Percentiles rank a stretch among this genome's conserved stretches.
Conservation (phyloP, 2,797 vertebrate species). For the Lacerta bilineata region DNA sequence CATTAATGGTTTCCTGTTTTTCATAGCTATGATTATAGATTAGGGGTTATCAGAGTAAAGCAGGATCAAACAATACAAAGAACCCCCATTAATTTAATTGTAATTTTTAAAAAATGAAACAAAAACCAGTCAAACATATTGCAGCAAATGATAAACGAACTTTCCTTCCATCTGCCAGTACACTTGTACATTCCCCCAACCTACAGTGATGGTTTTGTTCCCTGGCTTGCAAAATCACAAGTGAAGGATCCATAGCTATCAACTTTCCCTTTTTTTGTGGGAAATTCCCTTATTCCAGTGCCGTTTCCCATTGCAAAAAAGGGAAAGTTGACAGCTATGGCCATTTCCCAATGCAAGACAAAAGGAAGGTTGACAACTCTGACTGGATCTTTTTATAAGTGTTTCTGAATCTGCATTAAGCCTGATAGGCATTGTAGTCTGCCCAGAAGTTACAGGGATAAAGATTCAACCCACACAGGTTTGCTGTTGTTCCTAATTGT, state of each 20-base stretch:
- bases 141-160: conserved; percentile 40
- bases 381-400: neutral
- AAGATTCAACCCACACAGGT: conserved; percentile 63
- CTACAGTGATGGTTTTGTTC: conserved; percentile 23
- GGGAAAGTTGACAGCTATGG: no score
- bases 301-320: no score
- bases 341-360: no score
- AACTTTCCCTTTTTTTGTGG: no score
- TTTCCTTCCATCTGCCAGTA: conserved; percentile 26
- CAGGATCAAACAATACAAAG: neutral
- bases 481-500: conserved; percentile 80
- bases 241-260: conserved; percentile 20
- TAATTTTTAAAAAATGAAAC: conserved; percentile 35
- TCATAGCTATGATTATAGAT: neutral
- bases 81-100: neutral
- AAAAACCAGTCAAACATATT: conserved; percentile 7
- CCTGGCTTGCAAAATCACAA: conserved; percentile 51
- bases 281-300: no score
- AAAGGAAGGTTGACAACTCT: no score
- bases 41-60: neutral
- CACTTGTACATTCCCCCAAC: conserved; percentile 33
- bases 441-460: conserved; percentile 51
- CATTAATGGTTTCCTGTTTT: conserved; percentile 12
- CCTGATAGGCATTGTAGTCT: conserved; percentile 72
- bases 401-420: conserved; percentile 38